Evolutionary conservation across 1,140 invertebrate genomes (phyloP).

Genomic region (Pararge aegeria): DNA sequence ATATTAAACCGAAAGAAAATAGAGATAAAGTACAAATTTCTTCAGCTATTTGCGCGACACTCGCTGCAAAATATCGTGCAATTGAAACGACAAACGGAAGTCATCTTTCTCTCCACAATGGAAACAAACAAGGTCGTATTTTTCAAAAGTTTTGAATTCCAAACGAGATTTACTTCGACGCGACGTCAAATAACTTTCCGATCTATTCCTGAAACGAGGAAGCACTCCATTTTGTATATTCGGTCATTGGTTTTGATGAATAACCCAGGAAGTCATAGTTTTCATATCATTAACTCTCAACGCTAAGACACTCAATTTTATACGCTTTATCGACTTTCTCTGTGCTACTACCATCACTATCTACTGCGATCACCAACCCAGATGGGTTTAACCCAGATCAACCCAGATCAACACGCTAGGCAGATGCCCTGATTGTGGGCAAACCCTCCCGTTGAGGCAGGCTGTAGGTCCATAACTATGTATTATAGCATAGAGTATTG

Average conservation of each 20-base stretch:
- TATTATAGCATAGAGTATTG: too few species aligned
- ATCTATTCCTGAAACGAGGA: not conserved
- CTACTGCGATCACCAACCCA: too few species aligned
- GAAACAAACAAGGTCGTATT: conserved; percentile 27
- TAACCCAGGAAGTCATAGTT: not conserved
- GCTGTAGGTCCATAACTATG: too few species aligned
- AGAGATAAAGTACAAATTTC: conserved; percentile 1
- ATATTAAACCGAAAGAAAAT: not conserved
- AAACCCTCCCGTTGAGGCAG: too few species aligned
- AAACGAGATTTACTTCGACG: conserved; percentile 10
- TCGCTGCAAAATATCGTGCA: conserved; percentile 22
- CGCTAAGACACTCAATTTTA: too few species aligned
- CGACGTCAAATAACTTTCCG: conserved; percentile 10
- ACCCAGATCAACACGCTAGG: too few species aligned
- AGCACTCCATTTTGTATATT: not conserved
- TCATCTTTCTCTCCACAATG: conserved; percentile 24
- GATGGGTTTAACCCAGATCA: too few species aligned
- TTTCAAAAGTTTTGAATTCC: conserved; percentile 19
- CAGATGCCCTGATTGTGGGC: too few species aligned
- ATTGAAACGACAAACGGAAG: conserved; percentile 23
- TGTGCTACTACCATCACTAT: too few species aligned
- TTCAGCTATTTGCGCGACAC: not conserved
- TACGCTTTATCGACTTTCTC: too few species aligned
- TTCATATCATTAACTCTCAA: too few species aligned
- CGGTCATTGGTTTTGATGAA: not conserved